Evolutionary conservation across 2,797 vertebrate species (phyloP), one percentile per base, ranked within the genome.

Genomic region (Epinephelus malabaricus): DNA sequence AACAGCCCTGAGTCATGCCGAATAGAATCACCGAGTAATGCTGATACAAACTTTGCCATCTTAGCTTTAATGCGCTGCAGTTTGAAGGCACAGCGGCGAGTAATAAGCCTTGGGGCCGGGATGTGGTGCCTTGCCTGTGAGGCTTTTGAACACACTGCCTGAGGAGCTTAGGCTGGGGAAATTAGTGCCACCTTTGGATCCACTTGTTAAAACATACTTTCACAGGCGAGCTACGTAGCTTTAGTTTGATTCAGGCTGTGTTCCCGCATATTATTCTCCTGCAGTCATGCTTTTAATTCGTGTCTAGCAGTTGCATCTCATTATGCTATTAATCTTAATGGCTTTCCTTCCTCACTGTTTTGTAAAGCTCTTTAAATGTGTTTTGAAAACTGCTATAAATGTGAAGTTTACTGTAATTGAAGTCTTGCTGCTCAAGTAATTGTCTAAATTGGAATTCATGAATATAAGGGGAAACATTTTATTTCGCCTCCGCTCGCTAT

Each of bases 381-480:
- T 85, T 90, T 88, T 72, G 64, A 79, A 86, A 79, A 73, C 38
- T 43, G 66, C 67, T 17, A n/a, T 25, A 59, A 81, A 76, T 60
- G 76, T 71, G 73, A 77, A 73, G 67, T 86, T 86, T 25, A 80
- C 59, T 53, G 84, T 80, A 49, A 74, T 81, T 85, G 50, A 59
- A 62, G 71, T 78, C 79, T 69, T 40, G 76, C 81, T 56, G 81
- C 74, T 87, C 30, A 61, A 73, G 47, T 86, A 88, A 83, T 73
- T 81, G 81, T 76, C 77, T 73, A 78, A 84, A 81, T 83, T 81
- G 70, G 76, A 80, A 84, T 76, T 82, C 67, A 80, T 87, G 72
- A 92, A 88, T 82, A 81, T 38, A 72, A 73, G 65, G 62, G 79
- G 80, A 69, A 81, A 86, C 72, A 60, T 83, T 89, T 73, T 54